Base-by-base conservation (phyloP, 2,797 vertebrate genomes). In the Hirundo rustica region DNA sequence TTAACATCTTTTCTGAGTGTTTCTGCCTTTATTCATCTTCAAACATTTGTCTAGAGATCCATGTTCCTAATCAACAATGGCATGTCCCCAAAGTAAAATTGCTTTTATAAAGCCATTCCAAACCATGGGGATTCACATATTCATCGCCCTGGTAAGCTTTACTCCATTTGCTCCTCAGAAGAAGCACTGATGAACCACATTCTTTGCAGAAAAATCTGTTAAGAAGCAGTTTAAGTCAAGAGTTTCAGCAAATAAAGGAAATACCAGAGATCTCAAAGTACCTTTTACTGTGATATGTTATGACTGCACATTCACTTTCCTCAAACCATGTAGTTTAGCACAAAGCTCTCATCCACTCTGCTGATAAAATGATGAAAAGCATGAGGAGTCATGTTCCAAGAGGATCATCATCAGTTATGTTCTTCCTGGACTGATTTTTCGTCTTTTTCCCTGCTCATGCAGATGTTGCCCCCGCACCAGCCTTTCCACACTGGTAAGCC, bases 171-270 rank as follows among this genome's bases (percentile, higher is more conserved):
- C 5, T 78, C 6, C 36, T 73, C 15, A 48, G 48, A 77, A 45
- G 38, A 64, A 67, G 25, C 32, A 16, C 17, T n/a, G 11, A n/a
- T 5, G 10, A 62, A 29, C 16, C 57, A 10, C 0, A 1, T 44
- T 79, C 21, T 30, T 55, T 84, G 62, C 16, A 88, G 36, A 78
- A 93, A 53, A 3, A 1, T 55, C 29, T 48, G 29, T 44, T 66
- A 67, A 71, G 50, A 45, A 61, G 47, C 0, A 2, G 17, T 44
- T 57, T 65, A 73, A 92, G 70, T 23, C 0, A 10, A 81, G 27
- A 83, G 16, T 29, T 75, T 76, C 65, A 61, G 38, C 34, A 89
- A 88, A 65, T 66, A 81, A 85, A 90, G 55, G 70, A 88, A 90
- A 92, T 92, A 86, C 58, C 88, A 75, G 21, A 84, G 27, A 79